These are phyloP conservation scores for Parapsyche elsis DNA, from an alignment of 1,140 invertebrate species.

Conservation along the genomic window DNA sequence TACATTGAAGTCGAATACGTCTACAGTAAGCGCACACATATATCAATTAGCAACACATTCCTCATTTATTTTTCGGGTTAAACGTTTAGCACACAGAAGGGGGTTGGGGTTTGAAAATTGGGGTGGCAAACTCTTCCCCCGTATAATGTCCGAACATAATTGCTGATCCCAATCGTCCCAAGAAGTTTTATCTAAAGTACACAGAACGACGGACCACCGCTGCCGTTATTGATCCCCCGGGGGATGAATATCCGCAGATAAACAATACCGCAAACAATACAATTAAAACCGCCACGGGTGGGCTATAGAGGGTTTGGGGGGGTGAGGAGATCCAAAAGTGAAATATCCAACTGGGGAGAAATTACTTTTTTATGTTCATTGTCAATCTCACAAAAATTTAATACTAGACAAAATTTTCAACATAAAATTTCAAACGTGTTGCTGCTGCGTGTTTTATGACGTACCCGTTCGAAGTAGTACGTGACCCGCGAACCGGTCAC, in stretches of 20 bases:
- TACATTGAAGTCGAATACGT: no score
- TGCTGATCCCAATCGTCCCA: constrained; percentile 45
- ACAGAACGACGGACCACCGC: constrained; percentile 11
- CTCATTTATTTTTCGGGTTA: neutral
- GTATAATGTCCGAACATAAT: constrained; percentile 40
- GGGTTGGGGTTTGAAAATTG: neutral
- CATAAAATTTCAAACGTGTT: neutral
- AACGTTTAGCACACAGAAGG: neutral
- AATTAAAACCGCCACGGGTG: constrained; percentile 48
- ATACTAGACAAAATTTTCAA: no score
- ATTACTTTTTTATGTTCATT: neutral
- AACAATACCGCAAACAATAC: constrained; percentile 51
- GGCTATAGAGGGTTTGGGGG: neutral
- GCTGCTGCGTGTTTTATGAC: constrained; percentile 1
- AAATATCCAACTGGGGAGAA: neutral
- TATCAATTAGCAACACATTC: no score
- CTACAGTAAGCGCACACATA: no score
- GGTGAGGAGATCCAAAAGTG: neutral
- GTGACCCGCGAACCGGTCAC: neutral
- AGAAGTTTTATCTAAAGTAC: constrained; percentile 49
- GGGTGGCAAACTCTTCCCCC: neutral
- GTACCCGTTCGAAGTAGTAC: neutral
- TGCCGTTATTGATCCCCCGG: constrained; percentile 41
- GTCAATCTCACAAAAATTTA: neutral
- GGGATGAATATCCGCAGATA: constrained; percentile 43